Conservation (phyloP, 2,113 vertebrate species). For the Scatophagus argus region DNA sequence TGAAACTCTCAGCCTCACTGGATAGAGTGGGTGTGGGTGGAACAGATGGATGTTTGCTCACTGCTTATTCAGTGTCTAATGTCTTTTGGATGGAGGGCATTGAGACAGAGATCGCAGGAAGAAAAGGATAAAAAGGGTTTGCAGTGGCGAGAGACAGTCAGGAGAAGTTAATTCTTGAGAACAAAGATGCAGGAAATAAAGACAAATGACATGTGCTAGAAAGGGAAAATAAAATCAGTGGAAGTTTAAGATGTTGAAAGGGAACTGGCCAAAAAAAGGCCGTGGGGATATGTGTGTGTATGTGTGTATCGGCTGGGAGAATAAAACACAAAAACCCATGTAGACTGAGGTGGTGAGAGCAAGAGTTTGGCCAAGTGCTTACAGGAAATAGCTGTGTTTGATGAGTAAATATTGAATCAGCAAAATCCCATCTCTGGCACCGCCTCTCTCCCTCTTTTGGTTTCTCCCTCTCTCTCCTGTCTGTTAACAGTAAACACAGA, state of each 20-base stretch:
- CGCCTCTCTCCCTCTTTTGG: conserved; percentile 34
- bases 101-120: conserved; percentile 10
- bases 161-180: background rate
- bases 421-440: conserved; percentile 66
- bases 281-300: no score
- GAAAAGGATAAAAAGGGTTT: conserved; percentile 20
- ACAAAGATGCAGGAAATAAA: conserved; percentile 11
- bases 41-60: conserved; percentile 33
- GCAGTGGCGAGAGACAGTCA: background rate
- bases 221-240: conserved; percentile 11
- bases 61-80: conserved; percentile 13
- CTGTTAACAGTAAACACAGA: conserved; percentile 66
- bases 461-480: background rate
- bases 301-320: no score
- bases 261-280: background rate
- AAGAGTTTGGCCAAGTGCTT: conserved; percentile 70
- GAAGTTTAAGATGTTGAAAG: conserved; percentile 9
- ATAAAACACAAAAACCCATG: conserved; percentile 11
- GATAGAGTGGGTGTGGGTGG: background rate
- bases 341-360: conserved; percentile 50
- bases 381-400: conserved; percentile 80
- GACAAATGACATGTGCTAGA: background rate
- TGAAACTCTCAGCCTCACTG: conserved; percentile 13
- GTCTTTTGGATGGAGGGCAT: conserved; percentile 23
- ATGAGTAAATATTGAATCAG: conserved; percentile 82